These are phyloP conservation scores for Eristalis pertinax DNA, from an alignment of 2,888 invertebrate species.

Conservation along the genomic window DNA sequence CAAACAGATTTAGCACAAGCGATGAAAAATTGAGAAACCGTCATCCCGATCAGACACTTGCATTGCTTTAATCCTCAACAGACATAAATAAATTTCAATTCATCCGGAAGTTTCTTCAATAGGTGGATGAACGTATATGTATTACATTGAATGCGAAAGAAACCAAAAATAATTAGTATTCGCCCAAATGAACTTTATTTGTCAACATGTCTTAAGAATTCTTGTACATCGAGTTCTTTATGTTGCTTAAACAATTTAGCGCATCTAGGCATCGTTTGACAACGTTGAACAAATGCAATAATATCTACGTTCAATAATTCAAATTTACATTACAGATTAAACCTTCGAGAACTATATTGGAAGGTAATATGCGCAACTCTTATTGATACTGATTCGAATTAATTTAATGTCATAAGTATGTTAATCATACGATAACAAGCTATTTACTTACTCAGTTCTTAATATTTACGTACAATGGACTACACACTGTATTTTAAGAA, in stretches of 20 bases:
- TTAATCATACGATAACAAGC: not conserved
- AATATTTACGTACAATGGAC: not conserved
- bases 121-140: not conserved
- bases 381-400: not conserved
- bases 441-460: slow-evolving; percentile 55
- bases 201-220: not conserved
- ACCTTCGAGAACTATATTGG: not conserved
- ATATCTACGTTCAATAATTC: not conserved
- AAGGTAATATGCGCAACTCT: not conserved
- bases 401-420: not conserved
- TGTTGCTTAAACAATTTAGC: too few species aligned
- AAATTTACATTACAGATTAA: not conserved
- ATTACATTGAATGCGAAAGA: slow-evolving; percentile 2
- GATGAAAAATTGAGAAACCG: not conserved
- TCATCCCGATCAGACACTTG: not conserved
- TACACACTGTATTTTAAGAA: not conserved
- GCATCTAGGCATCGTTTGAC: not conserved
- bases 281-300: not conserved
- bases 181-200: not conserved
- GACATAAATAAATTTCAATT: not conserved
- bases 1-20: not conserved
- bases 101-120: slow-evolving; percentile 11
- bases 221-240: too few species aligned
- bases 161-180: slow-evolving; percentile 10
- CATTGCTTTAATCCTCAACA: not conserved